Evolutionary conservation across 2,113 vertebrate species (phyloP), one percentile per base, ranked within the genome.

Genomic region (Empidonax alnorum): DNA sequence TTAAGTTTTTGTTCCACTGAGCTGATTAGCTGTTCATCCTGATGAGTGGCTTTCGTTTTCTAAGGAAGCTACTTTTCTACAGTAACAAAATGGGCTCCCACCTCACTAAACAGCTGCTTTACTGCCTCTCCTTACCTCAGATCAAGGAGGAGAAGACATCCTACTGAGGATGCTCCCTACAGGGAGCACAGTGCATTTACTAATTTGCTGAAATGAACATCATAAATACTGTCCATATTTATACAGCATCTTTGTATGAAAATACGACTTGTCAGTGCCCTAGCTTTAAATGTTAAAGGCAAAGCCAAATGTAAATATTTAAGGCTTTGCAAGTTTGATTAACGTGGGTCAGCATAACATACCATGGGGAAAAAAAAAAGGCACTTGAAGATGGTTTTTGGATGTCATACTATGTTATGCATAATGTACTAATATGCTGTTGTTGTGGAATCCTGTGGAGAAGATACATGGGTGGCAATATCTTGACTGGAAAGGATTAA

Each of bases 91-190:
- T 14, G 14, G 17, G 11, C 35, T 84, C 7, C 37, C 15, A 46
- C 15, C 20, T 84, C 31, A 42, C 23, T 66, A 23, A 50, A 33
- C 6, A 77, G 13, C 10, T 42, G 14, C 63, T 95, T 87, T 11
- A 8, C 19, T 69, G 25, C 42, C 44, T 94, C 8, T 21, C 6
- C 19, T 66, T 65, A 7, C 28, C 12, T 7, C 28, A 88, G 41
- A 37, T 69, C 25, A 42, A 53, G 27, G 47, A 69, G 31, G 18
- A 77, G 68, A 46, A 65, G 27, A 28, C 27, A 68, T 30, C 55
- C 42, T 85, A 3, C 13, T 53, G 67, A 92, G n/a, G 41, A 49
- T 61, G 49, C 46, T 88, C 56, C 11, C 0, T 0, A 14, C 1
- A 5, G 56, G 23, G 12, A 65, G 24, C 14, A 31, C 22, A 31